Base-by-base conservation (phyloP, 1,140 invertebrate species). In the Ridgeia piscesae region DNA sequence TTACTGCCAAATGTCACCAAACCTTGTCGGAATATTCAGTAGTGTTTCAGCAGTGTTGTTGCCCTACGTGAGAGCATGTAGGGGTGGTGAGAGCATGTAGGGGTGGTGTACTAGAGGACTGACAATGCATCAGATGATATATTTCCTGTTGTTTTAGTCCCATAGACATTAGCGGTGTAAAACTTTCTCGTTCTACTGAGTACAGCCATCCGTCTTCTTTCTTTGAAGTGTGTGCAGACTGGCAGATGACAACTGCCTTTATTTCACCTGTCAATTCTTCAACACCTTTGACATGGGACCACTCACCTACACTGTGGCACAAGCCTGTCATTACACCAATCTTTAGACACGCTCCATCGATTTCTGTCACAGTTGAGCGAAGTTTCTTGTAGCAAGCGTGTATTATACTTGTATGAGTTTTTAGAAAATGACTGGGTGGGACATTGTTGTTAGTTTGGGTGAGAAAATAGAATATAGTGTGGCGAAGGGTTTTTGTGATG, bases 371-470 rank as follows among this genome's bases (percentile, higher is more conserved):
- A 77, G 8, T 77, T 77, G 58, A 77, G 58, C 58, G 27, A 77
- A 77, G 27, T 77, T 77, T 21, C 58, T 8, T 77, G 58, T 77
- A 9, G 27, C 58, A 2, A 77, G 58, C 27, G 17, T 14, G 8
- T 77, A 77, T 77, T 77, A 77, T 77, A 77, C 58, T 77, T 77
- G 58, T 77, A 77, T 0, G 2, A 14, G 58, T 77, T 77, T 77
- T 77, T 77, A 77, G 58, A 77, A 77, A 77, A 77, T 77, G 58
- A 77, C 58, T 77, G 58, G 58, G 58, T 77, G 58, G 58, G 58
- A 77, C 58, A 31, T 21, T 50, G 48, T 50, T 11, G n/a, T n/a
- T n/a, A n/a, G n/a, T n/a, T 21, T 50, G 48, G 48, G 48, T 50
- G 48, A 21, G 48, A 50, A 8, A 21, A n/a, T n/a, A n/a, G n/a